Conservation (phyloP, 2,797 vertebrate species). For the Lophura swinhoii region DNA sequence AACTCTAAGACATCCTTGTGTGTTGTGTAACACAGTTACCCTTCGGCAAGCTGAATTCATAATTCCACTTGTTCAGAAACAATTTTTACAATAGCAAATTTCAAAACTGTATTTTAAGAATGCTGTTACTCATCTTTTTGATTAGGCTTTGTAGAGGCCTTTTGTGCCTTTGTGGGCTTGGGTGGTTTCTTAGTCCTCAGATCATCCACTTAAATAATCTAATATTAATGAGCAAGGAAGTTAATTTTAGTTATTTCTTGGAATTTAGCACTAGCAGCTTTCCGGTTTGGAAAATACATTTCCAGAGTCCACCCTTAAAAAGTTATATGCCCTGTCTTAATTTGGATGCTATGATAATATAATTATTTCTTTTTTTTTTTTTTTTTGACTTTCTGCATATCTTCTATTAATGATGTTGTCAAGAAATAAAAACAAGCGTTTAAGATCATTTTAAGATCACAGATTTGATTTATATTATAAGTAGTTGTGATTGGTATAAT, state of each 20-base stretch:
- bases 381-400: not conserved
- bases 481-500: not conserved
- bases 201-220: not conserved
- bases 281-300: not conserved
- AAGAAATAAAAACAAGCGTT: not conserved
- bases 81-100: slow-evolving; percentile 20
- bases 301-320: not conserved
- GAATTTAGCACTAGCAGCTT: not conserved
- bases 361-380: not conserved
- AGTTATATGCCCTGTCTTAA: not conserved
- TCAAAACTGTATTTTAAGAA: slow-evolving; percentile 12
- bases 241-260: not conserved
- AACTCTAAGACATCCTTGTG: not conserved
- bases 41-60: slow-evolving; percentile 1
- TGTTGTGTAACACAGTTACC: not conserved
- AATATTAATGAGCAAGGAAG: not conserved
- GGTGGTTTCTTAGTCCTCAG: not conserved
- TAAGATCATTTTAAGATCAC: not conserved
- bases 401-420: not conserved
- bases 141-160: not conserved
- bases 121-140: not conserved
- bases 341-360: not conserved
- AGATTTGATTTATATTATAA: not conserved
- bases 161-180: not conserved
- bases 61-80: not conserved